These are phyloP conservation scores for Vicugna pacos DNA, from an alignment of 2,113 vertebrate species.

Conservation along the genomic window DNA sequence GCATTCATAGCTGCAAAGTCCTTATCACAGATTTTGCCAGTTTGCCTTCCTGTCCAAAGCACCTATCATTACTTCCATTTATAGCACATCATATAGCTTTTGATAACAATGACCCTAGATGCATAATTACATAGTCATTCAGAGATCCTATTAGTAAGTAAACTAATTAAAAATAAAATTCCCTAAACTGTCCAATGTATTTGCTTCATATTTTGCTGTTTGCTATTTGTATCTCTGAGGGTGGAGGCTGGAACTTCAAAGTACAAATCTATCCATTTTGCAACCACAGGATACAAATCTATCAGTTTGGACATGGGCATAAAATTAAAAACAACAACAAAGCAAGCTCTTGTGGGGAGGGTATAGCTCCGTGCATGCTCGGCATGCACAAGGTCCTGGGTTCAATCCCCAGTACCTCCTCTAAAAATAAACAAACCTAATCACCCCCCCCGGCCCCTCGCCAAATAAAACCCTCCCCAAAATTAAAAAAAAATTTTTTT, in stretches of 20 bases:
- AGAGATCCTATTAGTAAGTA: neutral
- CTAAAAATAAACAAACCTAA: no score
- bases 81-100: neutral
- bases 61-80: neutral
- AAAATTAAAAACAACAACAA: no score
- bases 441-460: no score
- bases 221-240: neutral
- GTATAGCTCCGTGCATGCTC: no score
- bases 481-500: no score
- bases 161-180: constrained; percentile 28
- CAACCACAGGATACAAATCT: neutral
- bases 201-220: neutral
- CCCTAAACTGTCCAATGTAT: neutral
- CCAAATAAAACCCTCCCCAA: no score
- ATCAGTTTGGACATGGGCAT: neutral
- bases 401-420: no score
- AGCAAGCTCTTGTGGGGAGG: no score
- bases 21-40: neutral
- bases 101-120: neutral
- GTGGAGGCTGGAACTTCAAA: neutral
- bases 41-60: neutral
- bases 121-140: neutral
- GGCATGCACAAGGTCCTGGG: no score
- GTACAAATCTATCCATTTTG: neutral
- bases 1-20: neutral